phyloP scores from a whole-genome alignment of 2,113 vertebrate species.

The Passer montanus region DNA sequence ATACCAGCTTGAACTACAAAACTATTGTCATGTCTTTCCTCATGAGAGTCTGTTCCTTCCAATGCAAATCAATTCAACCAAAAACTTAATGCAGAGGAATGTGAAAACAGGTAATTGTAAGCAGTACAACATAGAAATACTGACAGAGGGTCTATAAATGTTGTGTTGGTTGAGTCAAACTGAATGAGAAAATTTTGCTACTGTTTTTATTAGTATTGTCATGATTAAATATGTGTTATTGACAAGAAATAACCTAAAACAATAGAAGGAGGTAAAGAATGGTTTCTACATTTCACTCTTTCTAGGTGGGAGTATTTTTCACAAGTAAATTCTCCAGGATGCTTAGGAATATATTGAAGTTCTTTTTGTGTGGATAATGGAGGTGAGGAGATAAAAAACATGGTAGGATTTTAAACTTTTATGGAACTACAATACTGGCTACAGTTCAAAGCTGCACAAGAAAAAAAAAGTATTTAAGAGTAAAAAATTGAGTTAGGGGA shows the following conservation, averaged over 20 bases:
- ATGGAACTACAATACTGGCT: background rate
- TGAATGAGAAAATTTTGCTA: background rate
- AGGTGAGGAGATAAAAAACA: background rate
- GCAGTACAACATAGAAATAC: background rate
- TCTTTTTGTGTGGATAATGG: background rate
- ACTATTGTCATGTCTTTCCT: slow-evolving; percentile 5
- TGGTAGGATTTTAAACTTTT: background rate
- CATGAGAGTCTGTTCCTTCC: background rate
- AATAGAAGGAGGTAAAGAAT: background rate
- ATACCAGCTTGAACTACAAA: slow-evolving; percentile 25
- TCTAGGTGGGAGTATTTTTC: background rate
- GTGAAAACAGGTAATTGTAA: background rate
- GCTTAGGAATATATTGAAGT: background rate
- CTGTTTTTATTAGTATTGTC: background rate
- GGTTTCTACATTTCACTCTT: background rate
- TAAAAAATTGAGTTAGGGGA: background rate
- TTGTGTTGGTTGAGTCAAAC: background rate
- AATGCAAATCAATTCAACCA: slow-evolving; percentile 37
- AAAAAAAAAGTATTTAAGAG: background rate
- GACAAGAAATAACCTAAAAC: background rate
- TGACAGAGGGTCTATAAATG: background rate
- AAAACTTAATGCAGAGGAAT: background rate
- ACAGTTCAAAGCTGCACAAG: background rate
- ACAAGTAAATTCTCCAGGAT: background rate
- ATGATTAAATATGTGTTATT: background rate